Conservation (phyloP, 35 echinoderm and acorn worm genomes). For the Ophioderma brevispina region DNA sequence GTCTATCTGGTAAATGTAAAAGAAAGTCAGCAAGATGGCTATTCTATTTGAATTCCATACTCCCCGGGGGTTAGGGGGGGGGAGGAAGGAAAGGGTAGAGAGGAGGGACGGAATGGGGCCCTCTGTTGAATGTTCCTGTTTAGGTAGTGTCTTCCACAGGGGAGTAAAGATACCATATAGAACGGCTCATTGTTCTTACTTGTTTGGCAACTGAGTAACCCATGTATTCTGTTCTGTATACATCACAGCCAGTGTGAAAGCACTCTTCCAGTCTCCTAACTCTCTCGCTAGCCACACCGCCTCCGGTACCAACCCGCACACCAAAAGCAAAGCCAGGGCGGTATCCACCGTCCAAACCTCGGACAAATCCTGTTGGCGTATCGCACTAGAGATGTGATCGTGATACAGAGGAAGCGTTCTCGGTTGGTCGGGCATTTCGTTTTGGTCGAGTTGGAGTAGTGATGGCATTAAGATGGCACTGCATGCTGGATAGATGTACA, state of each 20-base stretch:
- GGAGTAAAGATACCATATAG: no score
- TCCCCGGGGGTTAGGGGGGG: no score
- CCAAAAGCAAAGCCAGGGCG: constrained; percentile 69
- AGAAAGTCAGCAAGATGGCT: no score
- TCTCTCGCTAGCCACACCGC: constrained; percentile 89
- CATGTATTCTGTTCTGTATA: constrained; percentile 31
- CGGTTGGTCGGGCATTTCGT: background rate
- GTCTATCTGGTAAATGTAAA: no score
- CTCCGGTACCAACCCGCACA: constrained; percentile 81
- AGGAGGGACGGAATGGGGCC: no score
- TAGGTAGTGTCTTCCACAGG: no score
- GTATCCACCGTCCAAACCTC: constrained; percentile 82
- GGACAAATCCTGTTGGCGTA: constrained; percentile 79
- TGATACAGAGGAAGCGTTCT: constrained; percentile 17
- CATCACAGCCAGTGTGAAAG: constrained; percentile 71
- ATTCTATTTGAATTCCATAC: no score
- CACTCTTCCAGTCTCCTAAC: constrained; percentile 89
- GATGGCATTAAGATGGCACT: constrained; percentile 51
- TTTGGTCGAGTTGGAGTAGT: constrained; percentile 32
- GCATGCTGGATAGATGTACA: constrained; percentile 75
- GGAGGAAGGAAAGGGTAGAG: no score
- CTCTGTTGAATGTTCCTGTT: no score
- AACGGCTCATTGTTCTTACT: no score
- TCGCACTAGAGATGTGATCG: constrained; percentile 3
- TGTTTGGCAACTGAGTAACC: background rate